These are phyloP conservation scores for Aleiodes leptofemur DNA, from an alignment of 2,888 invertebrate species.

Conservation along the genomic window DNA sequence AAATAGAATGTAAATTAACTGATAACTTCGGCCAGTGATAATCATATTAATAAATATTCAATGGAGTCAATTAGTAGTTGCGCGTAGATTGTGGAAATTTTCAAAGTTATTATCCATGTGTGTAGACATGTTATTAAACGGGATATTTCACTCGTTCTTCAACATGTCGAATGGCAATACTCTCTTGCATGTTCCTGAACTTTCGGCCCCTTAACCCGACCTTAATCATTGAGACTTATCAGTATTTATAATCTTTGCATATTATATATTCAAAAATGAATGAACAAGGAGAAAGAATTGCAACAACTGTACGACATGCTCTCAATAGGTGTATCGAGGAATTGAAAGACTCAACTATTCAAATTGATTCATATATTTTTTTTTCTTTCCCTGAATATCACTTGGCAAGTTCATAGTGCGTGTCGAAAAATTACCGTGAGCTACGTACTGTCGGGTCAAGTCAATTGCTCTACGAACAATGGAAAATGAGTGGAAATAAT, in stretches of 20 bases:
- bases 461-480: constrained; percentile 1
- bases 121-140: not conserved
- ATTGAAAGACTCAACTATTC: constrained; percentile 10
- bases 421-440: constrained; percentile 27
- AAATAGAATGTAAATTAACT: constrained; percentile 17
- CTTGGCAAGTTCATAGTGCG: constrained; percentile 14
- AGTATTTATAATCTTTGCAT: constrained; percentile 2
- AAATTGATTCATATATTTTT: constrained; percentile 15
- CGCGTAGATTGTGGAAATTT: not conserved
- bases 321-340: not conserved
- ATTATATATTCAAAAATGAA: not conserved
- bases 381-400: constrained; percentile 5
- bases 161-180: not conserved
- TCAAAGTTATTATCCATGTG: not conserved
- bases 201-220: constrained; percentile 35
- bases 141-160: not conserved
- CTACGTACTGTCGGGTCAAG: constrained; percentile 1
- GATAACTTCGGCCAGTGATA: not conserved
- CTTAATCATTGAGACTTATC: constrained; percentile 29
- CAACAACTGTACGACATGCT: not conserved
- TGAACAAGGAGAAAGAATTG: not conserved
- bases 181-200: constrained; percentile 33
- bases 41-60: constrained; percentile 17
- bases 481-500: constrained; percentile 3
- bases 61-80: constrained; percentile 23